Evolutionary conservation across 1,140 invertebrate species (phyloP), one percentile per base, ranked within the genome.

Genomic region (Telenomus remus): DNA sequence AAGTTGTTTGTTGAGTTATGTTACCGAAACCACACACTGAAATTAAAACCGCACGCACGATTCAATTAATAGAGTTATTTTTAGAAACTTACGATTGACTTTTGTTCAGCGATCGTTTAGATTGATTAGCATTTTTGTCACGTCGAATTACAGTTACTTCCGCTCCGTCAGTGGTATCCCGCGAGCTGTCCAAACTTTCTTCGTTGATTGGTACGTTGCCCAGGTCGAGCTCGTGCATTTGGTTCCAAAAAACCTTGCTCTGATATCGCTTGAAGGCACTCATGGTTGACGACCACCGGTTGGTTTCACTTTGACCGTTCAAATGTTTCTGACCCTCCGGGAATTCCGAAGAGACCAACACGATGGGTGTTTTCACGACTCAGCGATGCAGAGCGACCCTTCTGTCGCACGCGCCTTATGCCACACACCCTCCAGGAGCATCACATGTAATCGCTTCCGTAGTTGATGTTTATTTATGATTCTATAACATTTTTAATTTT

Each of bases 191-290:
- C 13, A 64, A 65, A 55, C 70, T 77, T 46, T 61, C 43, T 27
- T 76, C 59, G 37, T 16, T 12, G 14, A 27, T 39, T 8, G 10
- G 15, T 1, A 9, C 1, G 53, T 10, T 78, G 11, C 0, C 49
- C 56, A 80, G 11, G 61, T 88, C 86, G 34, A 66, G 66, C 0
- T 73, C 53, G 5, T 82, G 84, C 86, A 88, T 88, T 49, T 84
- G 82, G 0, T 70, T 65, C 86, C 85, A 88, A 43, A 88, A 88
- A 6, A 88, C 85, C 55, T 80, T 83, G 49, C 86, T 87, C 51
- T 83, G 85, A 49, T 81, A 71, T 39, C 86, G 81, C 56, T 85
- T 88, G 49, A 88, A 87, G 0, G 64, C 73, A 12, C 82, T 86
- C 86, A 88, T 88, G 35, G 71, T 81, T 34, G n/a, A 12, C 8